Percentiles rank a stretch among this genome's conserved stretches.
These are phyloP conservation scores for Abrostola tripartita DNA, from an alignment of 2,888 invertebrate species.

Conservation along the genomic window DNA sequence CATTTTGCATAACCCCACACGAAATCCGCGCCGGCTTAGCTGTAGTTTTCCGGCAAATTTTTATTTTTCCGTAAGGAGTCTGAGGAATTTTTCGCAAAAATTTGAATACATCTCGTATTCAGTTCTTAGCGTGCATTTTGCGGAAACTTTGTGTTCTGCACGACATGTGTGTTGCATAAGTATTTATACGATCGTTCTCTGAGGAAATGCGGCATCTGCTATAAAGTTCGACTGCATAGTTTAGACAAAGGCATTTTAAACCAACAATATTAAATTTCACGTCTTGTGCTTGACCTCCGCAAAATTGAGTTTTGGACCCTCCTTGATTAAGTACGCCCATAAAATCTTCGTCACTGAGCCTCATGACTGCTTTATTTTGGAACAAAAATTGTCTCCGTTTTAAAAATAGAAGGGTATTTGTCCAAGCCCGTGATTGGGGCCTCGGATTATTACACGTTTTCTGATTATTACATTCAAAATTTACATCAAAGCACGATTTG, in stretches of 20 bases:
- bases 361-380: conserved; percentile 41
- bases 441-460: conserved; percentile 40
- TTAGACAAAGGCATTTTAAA: conserved; percentile 21
- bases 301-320: conserved; percentile 31
- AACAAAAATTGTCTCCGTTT: conserved; percentile 11
- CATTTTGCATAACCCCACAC: conserved; percentile 19
- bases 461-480: conserved; percentile 60
- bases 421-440: conserved; percentile 28
- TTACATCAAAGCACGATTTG: conserved; percentile 67
- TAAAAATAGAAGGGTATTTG: conserved; percentile 25
- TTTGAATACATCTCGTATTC: conserved; percentile 37
- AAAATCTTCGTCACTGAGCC: conserved; percentile 27
- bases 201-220: conserved; percentile 22
- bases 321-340: conserved; percentile 21
- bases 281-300: conserved; percentile 32
- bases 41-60: conserved; percentile 21
- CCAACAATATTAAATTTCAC: conserved; percentile 25
- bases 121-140: conserved; percentile 22
- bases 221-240: conserved; percentile 20
- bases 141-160: conserved; percentile 17
- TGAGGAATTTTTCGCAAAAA: conserved; percentile 21
- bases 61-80: conserved; percentile 22
- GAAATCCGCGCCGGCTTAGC: conserved; percentile 20
- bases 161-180: conserved; percentile 33
- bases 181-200: conserved; percentile 7